Percentiles rank a stretch among this genome's conserved stretches.
Evolutionary conservation across 2,797 vertebrate genomes (phyloP).

Genomic region (Smutsia gigantea): DNA sequence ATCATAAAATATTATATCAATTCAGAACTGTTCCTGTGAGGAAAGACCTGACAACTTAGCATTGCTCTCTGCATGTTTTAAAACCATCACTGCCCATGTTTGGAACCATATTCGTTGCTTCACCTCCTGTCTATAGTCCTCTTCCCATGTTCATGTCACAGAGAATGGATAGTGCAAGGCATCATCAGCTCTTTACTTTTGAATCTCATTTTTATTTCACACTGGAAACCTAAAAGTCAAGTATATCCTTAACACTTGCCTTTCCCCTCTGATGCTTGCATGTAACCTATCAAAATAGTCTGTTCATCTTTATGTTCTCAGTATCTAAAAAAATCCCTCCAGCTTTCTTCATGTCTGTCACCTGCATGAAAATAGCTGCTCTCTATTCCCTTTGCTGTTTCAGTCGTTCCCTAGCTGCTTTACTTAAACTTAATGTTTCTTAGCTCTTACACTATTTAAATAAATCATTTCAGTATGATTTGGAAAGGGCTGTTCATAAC

Average conservation of each 20-base stretch:
- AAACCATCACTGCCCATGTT: neutral
- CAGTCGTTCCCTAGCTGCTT: neutral
- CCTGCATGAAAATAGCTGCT: neutral
- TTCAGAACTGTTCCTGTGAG: neutral
- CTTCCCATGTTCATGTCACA: neutral
- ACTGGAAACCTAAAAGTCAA: neutral
- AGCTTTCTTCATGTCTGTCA: neutral
- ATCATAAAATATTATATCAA: neutral
- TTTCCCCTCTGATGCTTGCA: neutral
- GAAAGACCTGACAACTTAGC: neutral
- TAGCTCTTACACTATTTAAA: neutral
- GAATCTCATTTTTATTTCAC: neutral
- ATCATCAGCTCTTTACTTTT: neutral
- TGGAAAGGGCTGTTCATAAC: neutral
- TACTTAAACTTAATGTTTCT: neutral
- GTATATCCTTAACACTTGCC: neutral
- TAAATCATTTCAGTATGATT: neutral
- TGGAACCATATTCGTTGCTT: neutral
- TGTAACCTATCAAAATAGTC: neutral
- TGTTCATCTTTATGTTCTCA: neutral
- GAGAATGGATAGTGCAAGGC: neutral
- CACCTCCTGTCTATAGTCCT: neutral
- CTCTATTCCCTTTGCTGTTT: neutral
- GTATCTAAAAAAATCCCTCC: neutral
- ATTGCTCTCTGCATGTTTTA: neutral